Conservation (phyloP, 2,797 vertebrate genomes). For the Malacoraja senta region DNA sequence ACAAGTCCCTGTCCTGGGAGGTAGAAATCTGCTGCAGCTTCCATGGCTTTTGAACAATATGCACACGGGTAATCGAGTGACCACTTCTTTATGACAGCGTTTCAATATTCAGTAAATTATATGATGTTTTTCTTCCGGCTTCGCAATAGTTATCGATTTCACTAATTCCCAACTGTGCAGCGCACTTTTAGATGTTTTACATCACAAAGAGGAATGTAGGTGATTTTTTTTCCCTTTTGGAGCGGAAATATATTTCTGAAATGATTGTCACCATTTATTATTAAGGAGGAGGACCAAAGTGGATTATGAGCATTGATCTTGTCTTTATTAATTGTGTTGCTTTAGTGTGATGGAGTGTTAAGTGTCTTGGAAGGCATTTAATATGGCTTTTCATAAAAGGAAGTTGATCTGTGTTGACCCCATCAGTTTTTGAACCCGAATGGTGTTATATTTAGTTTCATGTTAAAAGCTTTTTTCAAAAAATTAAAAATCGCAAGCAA, state of each 20-base stretch:
- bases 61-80: no score
- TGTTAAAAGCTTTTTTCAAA: background rate
- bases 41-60: background rate
- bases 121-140: background rate
- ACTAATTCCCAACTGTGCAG: background rate
- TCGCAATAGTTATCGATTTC: background rate
- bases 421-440: background rate
- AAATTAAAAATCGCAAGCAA: background rate
- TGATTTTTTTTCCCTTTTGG: background rate
- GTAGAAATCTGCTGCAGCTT: background rate
- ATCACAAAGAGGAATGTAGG: background rate
- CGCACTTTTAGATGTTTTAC: background rate
- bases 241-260: background rate
- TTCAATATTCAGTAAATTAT: background rate
- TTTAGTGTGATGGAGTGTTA: background rate
- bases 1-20: constrained; percentile 42
- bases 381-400: background rate
- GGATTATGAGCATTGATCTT: background rate
- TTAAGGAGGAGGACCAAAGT: background rate
- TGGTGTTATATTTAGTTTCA: background rate
- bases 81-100: background rate
- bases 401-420: background rate
- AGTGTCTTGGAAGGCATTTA: background rate
- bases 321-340: background rate
- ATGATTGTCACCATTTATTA: background rate